Conservation (phyloP, 1,140 invertebrate species). For the Drosophila erecta region DNA sequence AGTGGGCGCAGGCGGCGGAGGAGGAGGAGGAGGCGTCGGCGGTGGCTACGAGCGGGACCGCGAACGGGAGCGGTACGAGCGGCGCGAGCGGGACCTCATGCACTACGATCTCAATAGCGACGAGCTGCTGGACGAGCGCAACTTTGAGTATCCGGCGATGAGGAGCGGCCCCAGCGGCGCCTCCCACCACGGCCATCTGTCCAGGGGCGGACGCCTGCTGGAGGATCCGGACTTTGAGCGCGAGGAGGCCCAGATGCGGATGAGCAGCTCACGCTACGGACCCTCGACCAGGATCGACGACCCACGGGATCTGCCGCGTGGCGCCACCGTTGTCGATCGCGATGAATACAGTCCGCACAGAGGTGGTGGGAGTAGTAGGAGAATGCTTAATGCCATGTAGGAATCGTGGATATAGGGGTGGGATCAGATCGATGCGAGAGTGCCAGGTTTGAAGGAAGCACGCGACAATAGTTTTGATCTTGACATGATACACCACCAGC, state of each 20-base stretch:
- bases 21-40: constrained; percentile 5
- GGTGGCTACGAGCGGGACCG: constrained; percentile 34
- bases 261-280: constrained; percentile 68
- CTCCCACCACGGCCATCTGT: constrained; percentile 74
- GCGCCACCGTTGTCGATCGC: constrained; percentile 73
- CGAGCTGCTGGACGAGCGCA: constrained; percentile 78
- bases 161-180: constrained; percentile 72
- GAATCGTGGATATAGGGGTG: constrained; percentile 85
- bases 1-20: constrained; percentile 44
- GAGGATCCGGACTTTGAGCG: constrained; percentile 79
- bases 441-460: constrained; percentile 79
- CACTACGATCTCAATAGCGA: constrained; percentile 84
- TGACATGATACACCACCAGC: constrained; percentile 66
- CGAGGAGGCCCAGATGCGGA: constrained; percentile 66
- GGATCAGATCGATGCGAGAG: constrained; percentile 84
- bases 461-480: constrained; percentile 83
- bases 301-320: constrained; percentile 60
- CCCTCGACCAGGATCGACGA: constrained; percentile 70
- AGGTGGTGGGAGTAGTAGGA: constrained; percentile 84
- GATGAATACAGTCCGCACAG: constrained; percentile 85
- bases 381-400: constrained; percentile 85
- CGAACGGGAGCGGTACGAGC: constrained; percentile 73
- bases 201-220: constrained; percentile 68
- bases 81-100: constrained; percentile 80
- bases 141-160: constrained; percentile 81